Evolutionary conservation across 2,797 vertebrate species (phyloP), one percentile per base, ranked within the genome.

Genomic region (Antennarius maculatus): DNA sequence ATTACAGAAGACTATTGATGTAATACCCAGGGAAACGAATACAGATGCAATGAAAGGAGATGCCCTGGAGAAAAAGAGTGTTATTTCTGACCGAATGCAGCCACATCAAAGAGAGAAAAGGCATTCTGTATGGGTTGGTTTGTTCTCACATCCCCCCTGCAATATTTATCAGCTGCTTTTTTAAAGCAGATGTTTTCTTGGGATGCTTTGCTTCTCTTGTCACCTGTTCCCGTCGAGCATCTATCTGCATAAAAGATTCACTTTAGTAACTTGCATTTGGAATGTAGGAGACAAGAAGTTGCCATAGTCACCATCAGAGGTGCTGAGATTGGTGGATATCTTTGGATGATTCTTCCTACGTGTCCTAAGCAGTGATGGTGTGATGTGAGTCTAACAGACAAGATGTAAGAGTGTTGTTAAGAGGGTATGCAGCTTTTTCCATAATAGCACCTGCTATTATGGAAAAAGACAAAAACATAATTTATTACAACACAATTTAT

Each of bases 361-460:
- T 90, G 93, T 56, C 93, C 89, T 46, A 93, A 95, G 62, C 92
- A 87, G 11, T 93, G 92, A n/a, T 90, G 62, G 17, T 92, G 92
- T 49, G 93, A 74, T 23, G 92, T 92, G 84, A 92, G 66, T 61
- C 94, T 96, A 73, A 94, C 69, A 39, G 88, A 85, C 6, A 92
- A 83, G 42, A 85, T 86, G 43, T 79, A 66, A 16, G 86, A 37
- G 82, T 79, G 57, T 72, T 85, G 78, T 90, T 92, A 71, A 95
- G 70, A 49, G 81, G 1, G 23, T 23, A 23, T 23, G 23, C 23
- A 23, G 23, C 1, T 23, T 23, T 23, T 23, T 23, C 23, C 23
- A 23, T 23, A 23, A 23, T 23, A 23, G 23, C 23, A 23, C 1
- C 23, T 23, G 23, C 34, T 15, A 14, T 3, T 34, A 3, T 17